Conservation (phyloP, 2,113 vertebrate genomes). For the Malurus melanocephalus region DNA sequence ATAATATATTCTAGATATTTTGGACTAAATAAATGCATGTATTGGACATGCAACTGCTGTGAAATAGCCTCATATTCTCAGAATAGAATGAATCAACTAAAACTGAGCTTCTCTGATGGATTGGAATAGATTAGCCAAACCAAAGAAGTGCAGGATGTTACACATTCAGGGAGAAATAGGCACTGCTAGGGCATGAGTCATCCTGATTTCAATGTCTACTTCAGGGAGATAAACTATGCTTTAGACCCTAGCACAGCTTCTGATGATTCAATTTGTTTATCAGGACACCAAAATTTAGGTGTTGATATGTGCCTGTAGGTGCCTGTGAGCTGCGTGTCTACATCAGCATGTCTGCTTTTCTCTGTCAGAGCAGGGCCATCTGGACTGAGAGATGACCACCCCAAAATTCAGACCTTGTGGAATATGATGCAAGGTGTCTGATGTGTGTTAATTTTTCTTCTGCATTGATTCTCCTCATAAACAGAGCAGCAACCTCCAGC, state of each 20-base stretch:
- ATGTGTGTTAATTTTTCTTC: neutral
- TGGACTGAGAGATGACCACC: neutral
- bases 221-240: constrained; percentile 1
- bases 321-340: neutral
- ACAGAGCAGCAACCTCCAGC: neutral
- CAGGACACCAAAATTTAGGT: neutral
- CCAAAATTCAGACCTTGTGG: neutral
- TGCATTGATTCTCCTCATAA: neutral
- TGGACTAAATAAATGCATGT: neutral
- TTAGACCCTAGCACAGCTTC: neutral
- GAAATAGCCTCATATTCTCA: neutral
- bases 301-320: neutral
- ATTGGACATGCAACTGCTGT: neutral
- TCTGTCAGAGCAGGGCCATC: neutral
- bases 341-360: neutral
- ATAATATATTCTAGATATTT: neutral
- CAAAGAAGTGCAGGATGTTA: neutral
- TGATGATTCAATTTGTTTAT: neutral
- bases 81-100: neutral
- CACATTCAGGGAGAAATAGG: neutral
- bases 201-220: constrained; percentile 8
- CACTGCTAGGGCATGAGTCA: constrained; percentile 35
- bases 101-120: neutral
- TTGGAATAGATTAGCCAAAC: neutral
- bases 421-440: neutral